These are phyloP conservation scores for Spinus olivaceus DNA, from an alignment of 2,797 vertebrate genomes.

Conservation along the genomic window DNA sequence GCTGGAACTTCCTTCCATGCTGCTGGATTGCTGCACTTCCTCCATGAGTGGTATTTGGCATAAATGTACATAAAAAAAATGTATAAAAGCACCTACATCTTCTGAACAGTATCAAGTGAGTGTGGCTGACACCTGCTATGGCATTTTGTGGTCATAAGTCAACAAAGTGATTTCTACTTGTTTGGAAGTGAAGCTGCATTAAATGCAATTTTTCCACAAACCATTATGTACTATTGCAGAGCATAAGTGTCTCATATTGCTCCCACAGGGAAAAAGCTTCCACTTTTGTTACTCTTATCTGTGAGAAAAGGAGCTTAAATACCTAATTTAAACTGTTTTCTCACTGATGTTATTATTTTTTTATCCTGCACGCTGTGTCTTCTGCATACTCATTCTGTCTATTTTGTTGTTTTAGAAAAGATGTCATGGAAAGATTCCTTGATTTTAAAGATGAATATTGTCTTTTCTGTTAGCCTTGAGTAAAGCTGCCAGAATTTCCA, in stretches of 20 bases:
- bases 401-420: not conserved
- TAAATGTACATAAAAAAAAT: not conserved
- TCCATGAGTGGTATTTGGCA: not conserved
- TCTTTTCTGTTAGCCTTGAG: not conserved
- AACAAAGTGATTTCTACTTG: not conserved
- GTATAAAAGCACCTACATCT: not conserved
- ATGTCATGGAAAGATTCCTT: not conserved
- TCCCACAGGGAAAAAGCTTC: not conserved
- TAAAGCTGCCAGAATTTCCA: not conserved
- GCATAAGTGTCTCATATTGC: not conserved
- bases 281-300: not conserved
- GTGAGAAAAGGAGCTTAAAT: not conserved
- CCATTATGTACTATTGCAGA: not conserved
- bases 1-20: not conserved
- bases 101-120: not conserved
- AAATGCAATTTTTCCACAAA: conserved; percentile 22
- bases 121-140: not conserved
- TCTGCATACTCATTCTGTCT: not conserved
- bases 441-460: not conserved
- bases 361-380: not conserved
- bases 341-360: not conserved
- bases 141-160: not conserved
- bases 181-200: not conserved
- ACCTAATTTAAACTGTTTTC: not conserved
- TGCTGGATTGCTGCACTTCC: not conserved